phyloP scores from a whole-genome alignment of 1,140 invertebrate species.

The Campoletis sonorensis region DNA sequence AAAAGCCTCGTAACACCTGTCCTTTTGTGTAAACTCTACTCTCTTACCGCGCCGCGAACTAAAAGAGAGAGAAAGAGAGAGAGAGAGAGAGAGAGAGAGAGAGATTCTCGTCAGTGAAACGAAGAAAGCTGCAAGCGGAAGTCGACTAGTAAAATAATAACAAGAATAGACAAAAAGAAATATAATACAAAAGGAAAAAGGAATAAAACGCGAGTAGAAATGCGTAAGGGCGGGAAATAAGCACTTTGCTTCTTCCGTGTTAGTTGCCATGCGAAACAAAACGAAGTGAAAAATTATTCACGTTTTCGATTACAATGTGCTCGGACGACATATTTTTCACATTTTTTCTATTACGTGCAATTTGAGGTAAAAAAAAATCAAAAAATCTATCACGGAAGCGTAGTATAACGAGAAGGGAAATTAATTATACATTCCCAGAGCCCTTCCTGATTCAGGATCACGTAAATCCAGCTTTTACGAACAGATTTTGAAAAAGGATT shows the following conservation, averaged over 20 bases:
- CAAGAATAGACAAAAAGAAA: neutral
- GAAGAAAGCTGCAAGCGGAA: conserved; percentile 2
- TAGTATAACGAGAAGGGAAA: no score
- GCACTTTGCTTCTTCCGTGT: conserved; percentile 4
- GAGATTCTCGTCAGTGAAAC: neutral
- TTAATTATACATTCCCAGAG: no score
- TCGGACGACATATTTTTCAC: neutral
- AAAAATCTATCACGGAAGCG: no score
- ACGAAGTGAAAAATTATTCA: neutral
- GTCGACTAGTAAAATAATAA: conserved; percentile 18
- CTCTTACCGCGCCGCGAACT: neutral
- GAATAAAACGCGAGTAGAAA: neutral
- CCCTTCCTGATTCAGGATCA: no score
- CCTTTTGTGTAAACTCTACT: conserved; percentile 41
- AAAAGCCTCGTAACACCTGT: conserved; percentile 47
- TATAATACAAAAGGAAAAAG: neutral
- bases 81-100: neutral
- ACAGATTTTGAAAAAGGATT: no score
- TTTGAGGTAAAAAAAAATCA: no score
- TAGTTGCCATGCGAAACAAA: conserved; percentile 2
- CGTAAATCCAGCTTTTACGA: no score
- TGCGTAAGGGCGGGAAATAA: neutral
- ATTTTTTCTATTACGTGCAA: no score
- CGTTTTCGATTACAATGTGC: neutral
- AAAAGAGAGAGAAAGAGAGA: neutral